These are phyloP conservation scores for Diploptera punctata DNA, from an alignment of 2,888 invertebrate genomes.

Conservation along the genomic window DNA sequence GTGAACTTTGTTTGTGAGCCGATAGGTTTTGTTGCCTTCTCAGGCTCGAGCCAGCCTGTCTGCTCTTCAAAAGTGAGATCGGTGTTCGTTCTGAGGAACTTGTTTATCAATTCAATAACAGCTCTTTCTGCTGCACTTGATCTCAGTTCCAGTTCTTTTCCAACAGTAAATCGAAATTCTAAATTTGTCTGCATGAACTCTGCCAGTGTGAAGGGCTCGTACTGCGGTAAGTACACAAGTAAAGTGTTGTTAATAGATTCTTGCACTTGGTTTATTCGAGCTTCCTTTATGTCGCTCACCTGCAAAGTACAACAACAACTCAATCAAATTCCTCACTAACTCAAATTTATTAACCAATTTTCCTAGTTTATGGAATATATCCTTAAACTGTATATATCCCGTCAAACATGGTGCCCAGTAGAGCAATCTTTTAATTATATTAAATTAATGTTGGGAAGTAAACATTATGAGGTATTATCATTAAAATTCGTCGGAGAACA, in stretches of 20 bases:
- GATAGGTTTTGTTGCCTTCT: slow-evolving; percentile 65
- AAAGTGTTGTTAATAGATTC: slow-evolving; percentile 65
- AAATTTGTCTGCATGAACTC: slow-evolving; percentile 70
- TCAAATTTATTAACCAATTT: no score
- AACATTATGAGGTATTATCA: no score
- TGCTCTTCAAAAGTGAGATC: slow-evolving; percentile 55
- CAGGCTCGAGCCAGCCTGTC: slow-evolving; percentile 67
- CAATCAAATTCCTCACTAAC: no score
- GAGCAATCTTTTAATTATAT: not conserved
- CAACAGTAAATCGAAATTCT: slow-evolving; percentile 51
- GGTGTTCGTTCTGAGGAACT: slow-evolving; percentile 71
- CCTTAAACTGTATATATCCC: no score
- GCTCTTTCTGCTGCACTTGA: slow-evolving; percentile 76
- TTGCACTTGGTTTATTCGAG: slow-evolving; percentile 73
- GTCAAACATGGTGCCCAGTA: not conserved
- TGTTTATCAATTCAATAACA: slow-evolving; percentile 77
- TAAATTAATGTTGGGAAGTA: no score
- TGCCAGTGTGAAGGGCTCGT: slow-evolving; percentile 64
- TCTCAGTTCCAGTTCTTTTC: slow-evolving; percentile 62
- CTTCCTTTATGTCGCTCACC: slow-evolving; percentile 77
- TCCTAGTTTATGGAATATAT: no score
- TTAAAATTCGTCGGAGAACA: no score
- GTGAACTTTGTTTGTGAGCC: slow-evolving; percentile 59
- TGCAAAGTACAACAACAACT: no score
- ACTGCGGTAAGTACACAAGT: slow-evolving; percentile 66